These are phyloP conservation scores for Mustela nigripes DNA, from an alignment of 2,113 vertebrate genomes.

Conservation along the genomic window DNA sequence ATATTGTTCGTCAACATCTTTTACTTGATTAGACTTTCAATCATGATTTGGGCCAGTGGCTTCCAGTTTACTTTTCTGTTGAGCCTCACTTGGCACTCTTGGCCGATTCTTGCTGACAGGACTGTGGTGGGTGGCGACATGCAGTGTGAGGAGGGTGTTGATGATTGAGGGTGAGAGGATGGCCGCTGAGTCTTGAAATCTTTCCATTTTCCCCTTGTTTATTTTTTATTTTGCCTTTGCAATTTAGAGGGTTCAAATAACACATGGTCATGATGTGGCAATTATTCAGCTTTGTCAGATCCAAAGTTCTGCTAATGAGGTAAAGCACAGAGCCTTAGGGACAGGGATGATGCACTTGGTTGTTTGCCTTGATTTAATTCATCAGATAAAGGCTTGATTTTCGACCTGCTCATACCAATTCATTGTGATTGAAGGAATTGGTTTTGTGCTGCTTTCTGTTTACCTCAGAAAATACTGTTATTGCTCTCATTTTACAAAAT, in stretches of 20 bases:
- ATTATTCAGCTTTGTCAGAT: not conserved
- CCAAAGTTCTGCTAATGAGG: conserved; percentile 1
- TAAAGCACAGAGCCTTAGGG: not conserved
- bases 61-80: not conserved
- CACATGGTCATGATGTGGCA: not conserved
- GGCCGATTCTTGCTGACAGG: conserved; percentile 52
- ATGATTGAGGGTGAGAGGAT: not conserved
- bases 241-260: not conserved
- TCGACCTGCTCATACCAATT: not conserved
- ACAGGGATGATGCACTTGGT: not conserved
- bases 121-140: conserved; percentile 54
- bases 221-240: not conserved
- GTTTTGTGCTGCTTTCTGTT: not conserved
- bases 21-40: not conserved
- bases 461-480: conserved; percentile 37
- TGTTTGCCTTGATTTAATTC: conserved; percentile 44
- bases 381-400: not conserved
- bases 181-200: not conserved
- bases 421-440: not conserved
- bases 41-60: not conserved
- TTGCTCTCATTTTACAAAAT: conserved; percentile 44
- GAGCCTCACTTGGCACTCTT: not conserved
- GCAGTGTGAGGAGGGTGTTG: conserved; percentile 11
- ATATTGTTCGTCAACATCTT: not conserved
- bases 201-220: not conserved